These are phyloP conservation scores for Enteromius anoplus DNA, from an alignment of 2,797 vertebrate species.

Conservation along the genomic window DNA sequence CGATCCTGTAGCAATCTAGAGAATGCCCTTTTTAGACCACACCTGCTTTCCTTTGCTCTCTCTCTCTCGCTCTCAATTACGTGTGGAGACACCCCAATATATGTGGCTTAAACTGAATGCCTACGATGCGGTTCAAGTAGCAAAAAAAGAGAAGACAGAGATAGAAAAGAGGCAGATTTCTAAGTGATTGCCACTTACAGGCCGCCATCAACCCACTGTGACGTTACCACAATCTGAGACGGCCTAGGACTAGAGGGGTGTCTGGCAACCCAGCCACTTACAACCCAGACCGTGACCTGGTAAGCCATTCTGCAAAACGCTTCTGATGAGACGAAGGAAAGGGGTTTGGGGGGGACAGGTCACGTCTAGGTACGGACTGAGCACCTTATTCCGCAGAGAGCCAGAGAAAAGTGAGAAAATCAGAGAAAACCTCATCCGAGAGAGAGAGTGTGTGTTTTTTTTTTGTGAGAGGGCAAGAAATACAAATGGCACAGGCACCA, in stretches of 20 bases:
- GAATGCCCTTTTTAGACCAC: constrained; percentile 60
- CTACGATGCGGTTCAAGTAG: constrained; percentile 13
- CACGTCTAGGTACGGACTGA: constrained; percentile 79
- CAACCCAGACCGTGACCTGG: constrained; percentile 82
- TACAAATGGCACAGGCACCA: constrained; percentile 44
- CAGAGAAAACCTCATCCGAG: constrained; percentile 56
- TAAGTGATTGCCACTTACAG: constrained; percentile 91
- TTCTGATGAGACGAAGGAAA: constrained; percentile 34
- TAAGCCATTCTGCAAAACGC: not conserved
- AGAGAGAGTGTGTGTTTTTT: constrained; percentile 39
- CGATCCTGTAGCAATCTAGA: constrained; percentile 58
- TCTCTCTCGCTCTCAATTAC: constrained; percentile 50
- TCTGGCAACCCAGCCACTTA: constrained; percentile 92
- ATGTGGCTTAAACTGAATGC: constrained; percentile 56
- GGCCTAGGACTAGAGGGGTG: constrained; percentile 75
- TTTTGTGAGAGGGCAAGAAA: constrained; percentile 63
- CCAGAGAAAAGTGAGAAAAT: constrained; percentile 50
- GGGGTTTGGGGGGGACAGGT: constrained; percentile 44
- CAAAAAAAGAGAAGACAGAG: constrained; percentile 26
- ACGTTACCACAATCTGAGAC: constrained; percentile 61
- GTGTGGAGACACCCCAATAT: constrained; percentile 59
- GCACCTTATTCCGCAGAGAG: constrained; percentile 59
- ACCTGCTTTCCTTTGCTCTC: constrained; percentile 64
- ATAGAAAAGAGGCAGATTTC: constrained; percentile 41
- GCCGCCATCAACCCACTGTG: constrained; percentile 70